These are phyloP conservation scores for Mythimna albipuncta DNA, from an alignment of 2,888 invertebrate genomes.

Conservation along the genomic window DNA sequence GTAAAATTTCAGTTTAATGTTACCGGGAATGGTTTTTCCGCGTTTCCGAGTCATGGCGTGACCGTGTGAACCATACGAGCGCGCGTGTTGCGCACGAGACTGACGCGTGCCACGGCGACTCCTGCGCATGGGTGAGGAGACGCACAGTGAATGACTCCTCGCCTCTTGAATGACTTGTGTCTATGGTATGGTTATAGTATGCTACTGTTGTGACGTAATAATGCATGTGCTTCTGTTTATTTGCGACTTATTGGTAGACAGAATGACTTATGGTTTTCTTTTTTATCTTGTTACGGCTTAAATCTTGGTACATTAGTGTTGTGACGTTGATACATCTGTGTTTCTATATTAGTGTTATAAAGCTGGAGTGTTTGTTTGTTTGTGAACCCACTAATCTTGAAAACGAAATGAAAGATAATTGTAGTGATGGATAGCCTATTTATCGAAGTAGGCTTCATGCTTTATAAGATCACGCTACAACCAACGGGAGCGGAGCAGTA, in stretches of 20 bases:
- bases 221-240: constrained; percentile 35
- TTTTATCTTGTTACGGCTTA: not conserved
- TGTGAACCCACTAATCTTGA: too few relatives aligned
- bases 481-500: too few relatives aligned
- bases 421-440: too few relatives aligned
- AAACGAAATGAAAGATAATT: too few relatives aligned
- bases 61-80: constrained; percentile 64
- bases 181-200: constrained; percentile 25
- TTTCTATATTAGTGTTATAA: too few relatives aligned
- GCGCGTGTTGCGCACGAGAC: constrained; percentile 79
- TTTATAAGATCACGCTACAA: too few relatives aligned
- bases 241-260: constrained; percentile 13
- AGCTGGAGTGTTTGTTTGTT: too few relatives aligned
- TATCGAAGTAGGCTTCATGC: too few relatives aligned
- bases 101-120: constrained; percentile 71
- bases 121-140: constrained; percentile 55
- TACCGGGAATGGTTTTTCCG: constrained; percentile 66
- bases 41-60: constrained; percentile 65
- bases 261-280: not conserved
- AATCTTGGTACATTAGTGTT: too few relatives aligned
- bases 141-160: constrained; percentile 66
- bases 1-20: constrained; percentile 25
- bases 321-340: too few relatives aligned
- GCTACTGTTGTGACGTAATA: constrained; percentile 11
- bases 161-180: constrained; percentile 20